A percentile compares a stretch with the other conserved stretches of the same genome.
Conservation (phyloP, 2,113 vertebrate species). For the Osmerus eperlanus region DNA sequence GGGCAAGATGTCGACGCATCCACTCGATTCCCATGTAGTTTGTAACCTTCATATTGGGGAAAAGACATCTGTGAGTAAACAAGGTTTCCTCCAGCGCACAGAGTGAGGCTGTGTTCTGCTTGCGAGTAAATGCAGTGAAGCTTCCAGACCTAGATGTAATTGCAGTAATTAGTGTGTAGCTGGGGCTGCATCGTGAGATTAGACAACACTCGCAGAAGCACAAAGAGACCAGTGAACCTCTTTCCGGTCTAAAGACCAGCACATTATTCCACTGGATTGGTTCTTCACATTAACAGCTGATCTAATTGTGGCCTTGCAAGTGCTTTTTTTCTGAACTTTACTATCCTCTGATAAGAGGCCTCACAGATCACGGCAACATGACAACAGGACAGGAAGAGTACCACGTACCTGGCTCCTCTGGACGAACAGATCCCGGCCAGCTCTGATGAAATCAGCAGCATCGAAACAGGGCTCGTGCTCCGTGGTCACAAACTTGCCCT, state of each 20-base stretch:
- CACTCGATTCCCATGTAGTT: constrained; percentile 96
- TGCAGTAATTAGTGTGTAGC: constrained; percentile 6
- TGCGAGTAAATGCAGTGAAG: no score
- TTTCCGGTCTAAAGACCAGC: background rate
- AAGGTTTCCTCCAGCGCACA: background rate
- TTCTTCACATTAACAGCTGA: background rate
- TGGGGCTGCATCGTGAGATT: background rate
- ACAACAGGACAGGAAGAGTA: no score
- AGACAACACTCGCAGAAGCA: background rate
- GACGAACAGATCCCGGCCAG: constrained; percentile 93
- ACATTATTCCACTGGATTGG: background rate
- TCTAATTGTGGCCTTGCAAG: background rate
- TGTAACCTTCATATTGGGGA: constrained; percentile 79
- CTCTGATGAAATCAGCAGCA: constrained; percentile 97
- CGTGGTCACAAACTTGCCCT: constrained; percentile 97
- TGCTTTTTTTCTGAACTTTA: background rate
- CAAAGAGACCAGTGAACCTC: background rate
- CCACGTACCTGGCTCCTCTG: constrained; percentile 92
- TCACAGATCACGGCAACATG: no score
- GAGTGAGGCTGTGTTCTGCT: background rate
- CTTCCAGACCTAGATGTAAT: background rate
- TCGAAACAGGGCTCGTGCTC: constrained; percentile 98
- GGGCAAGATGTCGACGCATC: constrained; percentile 94
- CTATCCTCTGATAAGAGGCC: background rate
- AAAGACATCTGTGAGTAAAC: background rate